Conservation (phyloP, 1,140 invertebrate species). For the Phymorhynchus buccinoides region DNA sequence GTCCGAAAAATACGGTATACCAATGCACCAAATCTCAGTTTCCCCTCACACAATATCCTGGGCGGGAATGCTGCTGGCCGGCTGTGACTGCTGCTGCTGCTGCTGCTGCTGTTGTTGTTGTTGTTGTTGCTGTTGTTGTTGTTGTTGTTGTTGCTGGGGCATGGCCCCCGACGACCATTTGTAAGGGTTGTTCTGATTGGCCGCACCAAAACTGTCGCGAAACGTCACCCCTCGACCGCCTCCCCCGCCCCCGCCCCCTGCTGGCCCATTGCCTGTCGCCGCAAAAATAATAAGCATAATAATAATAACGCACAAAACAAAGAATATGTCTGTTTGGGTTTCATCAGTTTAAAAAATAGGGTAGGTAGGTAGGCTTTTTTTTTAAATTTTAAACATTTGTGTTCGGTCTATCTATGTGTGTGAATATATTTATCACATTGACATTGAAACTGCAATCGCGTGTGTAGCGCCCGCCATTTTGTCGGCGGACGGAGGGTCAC, state of each 20-base stretch:
- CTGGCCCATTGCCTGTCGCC: slow-evolving; percentile 27
- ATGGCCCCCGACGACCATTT: slow-evolving; percentile 46
- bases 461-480: too few species aligned
- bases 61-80: neutral
- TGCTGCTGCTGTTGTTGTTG: neutral
- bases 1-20: too few species aligned
- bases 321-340: too few species aligned
- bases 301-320: too few species aligned
- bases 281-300: neutral
- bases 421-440: too few species aligned
- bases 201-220: slow-evolving; percentile 46
- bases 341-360: too few species aligned
- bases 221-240: slow-evolving; percentile 43
- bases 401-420: too few species aligned
- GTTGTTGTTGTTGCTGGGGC: slow-evolving; percentile 28
- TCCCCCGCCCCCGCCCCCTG: slow-evolving; percentile 40
- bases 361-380: too few species aligned
- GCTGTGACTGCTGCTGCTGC: slow-evolving; percentile 33
- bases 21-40: too few species aligned
- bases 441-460: too few species aligned
- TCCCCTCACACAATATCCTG: slow-evolving; percentile 47
- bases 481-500: too few species aligned
- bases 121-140: slow-evolving; percentile 8
- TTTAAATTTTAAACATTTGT: too few species aligned
- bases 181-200: slow-evolving; percentile 41